These are phyloP conservation scores for Chymomyza fuscimana DNA, from an alignment of 2,888 invertebrate species.

Conservation along the genomic window DNA sequence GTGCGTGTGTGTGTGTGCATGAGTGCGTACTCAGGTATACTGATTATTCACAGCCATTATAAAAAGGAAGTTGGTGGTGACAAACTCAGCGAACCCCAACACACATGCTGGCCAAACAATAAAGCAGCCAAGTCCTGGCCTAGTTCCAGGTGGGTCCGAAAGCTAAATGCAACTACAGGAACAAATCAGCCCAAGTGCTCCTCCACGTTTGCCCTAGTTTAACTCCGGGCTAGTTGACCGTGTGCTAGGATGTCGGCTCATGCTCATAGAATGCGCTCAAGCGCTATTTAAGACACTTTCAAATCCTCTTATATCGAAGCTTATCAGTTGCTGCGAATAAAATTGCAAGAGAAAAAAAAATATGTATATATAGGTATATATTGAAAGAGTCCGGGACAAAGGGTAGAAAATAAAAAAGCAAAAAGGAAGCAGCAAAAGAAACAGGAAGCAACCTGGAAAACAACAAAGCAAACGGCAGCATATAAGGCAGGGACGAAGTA, in stretches of 20 bases:
- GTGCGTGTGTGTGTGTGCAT: slow-evolving; percentile 18
- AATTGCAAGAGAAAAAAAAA: slow-evolving; percentile 28
- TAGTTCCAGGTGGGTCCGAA: not conserved
- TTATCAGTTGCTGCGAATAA: slow-evolving; percentile 52
- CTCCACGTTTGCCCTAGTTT: not conserved
- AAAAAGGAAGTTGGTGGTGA: slow-evolving; percentile 38
- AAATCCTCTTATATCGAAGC: slow-evolving; percentile 59
- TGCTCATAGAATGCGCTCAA: slow-evolving; percentile 53
- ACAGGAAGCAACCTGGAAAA: slow-evolving; percentile 15
- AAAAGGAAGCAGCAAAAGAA: slow-evolving; percentile 9
- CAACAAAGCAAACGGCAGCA: slow-evolving; percentile 26
- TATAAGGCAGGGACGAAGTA: not conserved
- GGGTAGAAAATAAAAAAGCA: slow-evolving; percentile 15
- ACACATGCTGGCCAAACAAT: not conserved
- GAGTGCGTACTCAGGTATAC: slow-evolving; percentile 35
- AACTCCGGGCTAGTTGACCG: slow-evolving; percentile 3
- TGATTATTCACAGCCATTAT: slow-evolving; percentile 53
- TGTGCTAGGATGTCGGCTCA: slow-evolving; percentile 28
- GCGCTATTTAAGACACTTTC: slow-evolving; percentile 59
- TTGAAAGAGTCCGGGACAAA: slow-evolving; percentile 17
- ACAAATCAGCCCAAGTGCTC: not conserved
- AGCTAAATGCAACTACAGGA: slow-evolving; percentile 1
- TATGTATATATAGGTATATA: not conserved
- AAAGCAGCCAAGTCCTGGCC: too few relatives aligned
- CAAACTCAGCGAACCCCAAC: not conserved